Evolutionary conservation across 2,113 vertebrate genomes (phyloP).

Genomic region (Phaetusa simplex): DNA sequence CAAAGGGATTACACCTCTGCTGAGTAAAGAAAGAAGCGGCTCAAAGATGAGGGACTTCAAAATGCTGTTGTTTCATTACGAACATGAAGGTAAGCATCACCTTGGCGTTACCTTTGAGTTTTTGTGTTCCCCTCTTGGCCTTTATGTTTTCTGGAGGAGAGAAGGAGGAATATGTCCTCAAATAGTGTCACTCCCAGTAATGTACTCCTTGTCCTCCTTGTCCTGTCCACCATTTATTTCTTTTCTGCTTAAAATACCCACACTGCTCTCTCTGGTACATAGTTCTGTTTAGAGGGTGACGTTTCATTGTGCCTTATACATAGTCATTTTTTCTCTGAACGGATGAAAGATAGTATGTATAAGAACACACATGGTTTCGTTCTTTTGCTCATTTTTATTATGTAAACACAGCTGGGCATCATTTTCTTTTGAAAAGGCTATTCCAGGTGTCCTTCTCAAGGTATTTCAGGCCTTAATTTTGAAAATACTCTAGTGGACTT

Average conservation of each 20-base stretch:
- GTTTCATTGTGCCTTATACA: background rate
- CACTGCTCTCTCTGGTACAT: background rate
- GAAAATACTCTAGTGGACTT: background rate
- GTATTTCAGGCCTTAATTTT: background rate
- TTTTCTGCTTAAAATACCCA: background rate
- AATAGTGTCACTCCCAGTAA: background rate
- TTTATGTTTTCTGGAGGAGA: background rate
- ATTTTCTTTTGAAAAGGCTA: background rate
- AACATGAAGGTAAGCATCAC: background rate
- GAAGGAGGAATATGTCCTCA: background rate
- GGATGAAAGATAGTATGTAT: background rate
- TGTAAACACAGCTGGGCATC: background rate
- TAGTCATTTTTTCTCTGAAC: background rate
- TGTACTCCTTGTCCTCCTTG: background rate
- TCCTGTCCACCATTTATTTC: background rate
- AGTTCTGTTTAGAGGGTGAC: background rate
- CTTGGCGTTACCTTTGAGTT: background rate
- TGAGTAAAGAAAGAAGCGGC: background rate
- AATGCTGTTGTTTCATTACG: background rate
- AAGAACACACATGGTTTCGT: background rate
- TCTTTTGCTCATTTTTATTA: background rate
- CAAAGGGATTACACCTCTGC: rapidly evolving
- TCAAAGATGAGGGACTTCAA: background rate
- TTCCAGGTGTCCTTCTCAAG: background rate
- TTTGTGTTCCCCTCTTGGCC: background rate